Conservation (phyloP, 2,113 vertebrate genomes). For the Neolamprologus caudopunctatus region DNA sequence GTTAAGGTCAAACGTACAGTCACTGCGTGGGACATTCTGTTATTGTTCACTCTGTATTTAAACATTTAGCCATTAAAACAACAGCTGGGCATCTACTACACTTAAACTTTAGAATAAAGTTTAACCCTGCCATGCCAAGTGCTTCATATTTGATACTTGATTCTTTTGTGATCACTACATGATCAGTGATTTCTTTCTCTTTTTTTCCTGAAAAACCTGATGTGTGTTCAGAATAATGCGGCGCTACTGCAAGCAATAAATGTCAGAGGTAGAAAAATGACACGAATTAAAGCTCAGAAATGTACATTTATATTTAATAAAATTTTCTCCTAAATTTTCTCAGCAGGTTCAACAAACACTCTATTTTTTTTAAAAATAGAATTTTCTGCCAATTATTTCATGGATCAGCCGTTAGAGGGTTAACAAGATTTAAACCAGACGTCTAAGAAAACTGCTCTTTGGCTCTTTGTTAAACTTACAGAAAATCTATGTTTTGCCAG, state of each 20-base stretch:
- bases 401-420: neutral
- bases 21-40: neutral
- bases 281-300: neutral
- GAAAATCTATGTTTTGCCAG: neutral
- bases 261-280: neutral
- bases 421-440: neutral
- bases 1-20: neutral
- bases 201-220: neutral
- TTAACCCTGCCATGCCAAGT: neutral
- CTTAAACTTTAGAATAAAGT: neutral
- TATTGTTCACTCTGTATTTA: neutral
- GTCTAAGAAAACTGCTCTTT: neutral
- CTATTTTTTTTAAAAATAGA: accelerated
- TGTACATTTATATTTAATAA: neutral
- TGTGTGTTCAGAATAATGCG: neutral
- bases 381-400: neutral
- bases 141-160: neutral
- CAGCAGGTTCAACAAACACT: neutral
- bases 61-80: neutral
- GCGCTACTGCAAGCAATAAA: neutral
- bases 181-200: neutral
- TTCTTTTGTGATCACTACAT: neutral
- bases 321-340: neutral
- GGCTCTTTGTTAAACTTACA: neutral
- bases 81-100: neutral